Percentiles rank a stretch among this genome's conserved stretches.
Conservation (phyloP, 92 coral and sea anemone species). For the Pocillopora grandis region DNA sequence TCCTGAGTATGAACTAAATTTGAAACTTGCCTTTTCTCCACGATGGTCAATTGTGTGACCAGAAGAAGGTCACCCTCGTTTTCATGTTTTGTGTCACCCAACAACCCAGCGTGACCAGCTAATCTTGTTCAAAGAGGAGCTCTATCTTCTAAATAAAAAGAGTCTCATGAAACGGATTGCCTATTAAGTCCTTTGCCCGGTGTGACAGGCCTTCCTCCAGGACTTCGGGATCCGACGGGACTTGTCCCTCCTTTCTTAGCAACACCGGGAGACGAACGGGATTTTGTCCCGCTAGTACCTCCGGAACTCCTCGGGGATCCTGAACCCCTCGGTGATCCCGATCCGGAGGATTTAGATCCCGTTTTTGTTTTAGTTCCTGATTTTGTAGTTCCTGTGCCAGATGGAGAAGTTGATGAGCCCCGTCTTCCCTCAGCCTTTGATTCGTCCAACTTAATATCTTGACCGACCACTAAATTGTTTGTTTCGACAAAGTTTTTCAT, state of each 20-base stretch:
- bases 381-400: conserved; percentile 30
- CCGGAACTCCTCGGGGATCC: conserved; percentile 18
- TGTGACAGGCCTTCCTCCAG: conserved; percentile 33
- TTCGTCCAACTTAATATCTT: conserved; percentile 82
- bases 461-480: conserved; percentile 76
- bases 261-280: conserved; percentile 33
- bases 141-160: neutral
- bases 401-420: conserved; percentile 40
- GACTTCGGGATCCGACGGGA: conserved; percentile 16
- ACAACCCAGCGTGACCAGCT: neutral
- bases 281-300: conserved; percentile 19
- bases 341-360: conserved; percentile 15
- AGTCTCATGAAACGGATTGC: neutral
- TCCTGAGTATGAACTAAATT: too few relatives aligned
- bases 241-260: conserved; percentile 18
- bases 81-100: neutral
- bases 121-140: neutral
- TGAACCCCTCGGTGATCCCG: conserved; percentile 19
- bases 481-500: conserved; percentile 80
- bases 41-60: neutral
- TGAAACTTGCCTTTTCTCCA: too few relatives aligned
- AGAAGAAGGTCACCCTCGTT: neutral
- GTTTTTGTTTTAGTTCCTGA: conserved; percentile 51
- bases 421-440: conserved; percentile 33
- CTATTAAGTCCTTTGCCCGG: conserved; percentile 16